Conservation (phyloP, 2,797 vertebrate species). For the Avahi laniger region DNA sequence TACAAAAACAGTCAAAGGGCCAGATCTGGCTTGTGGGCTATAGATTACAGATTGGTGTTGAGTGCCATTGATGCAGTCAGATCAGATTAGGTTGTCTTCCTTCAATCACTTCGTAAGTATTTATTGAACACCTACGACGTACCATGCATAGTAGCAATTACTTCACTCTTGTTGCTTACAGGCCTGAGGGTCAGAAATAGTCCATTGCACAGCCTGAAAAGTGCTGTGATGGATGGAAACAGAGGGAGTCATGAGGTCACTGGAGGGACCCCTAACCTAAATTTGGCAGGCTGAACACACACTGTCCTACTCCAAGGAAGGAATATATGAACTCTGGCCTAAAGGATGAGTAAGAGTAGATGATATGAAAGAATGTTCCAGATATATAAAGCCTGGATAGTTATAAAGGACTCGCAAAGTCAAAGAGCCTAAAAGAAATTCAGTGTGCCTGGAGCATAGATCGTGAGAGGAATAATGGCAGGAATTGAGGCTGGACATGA, state of each 20-base stretch:
- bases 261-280: background rate
- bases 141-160: background rate
- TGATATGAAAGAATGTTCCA: background rate
- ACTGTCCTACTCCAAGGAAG: background rate
- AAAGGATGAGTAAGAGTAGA: background rate
- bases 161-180: background rate
- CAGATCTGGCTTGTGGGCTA: background rate
- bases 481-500: background rate
- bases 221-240: background rate
- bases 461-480: background rate
- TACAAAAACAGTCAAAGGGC: background rate
- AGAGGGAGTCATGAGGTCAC: background rate
- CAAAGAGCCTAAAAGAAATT: background rate
- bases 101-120: background rate
- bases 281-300: background rate
- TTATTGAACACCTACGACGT: background rate
- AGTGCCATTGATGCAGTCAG: background rate
- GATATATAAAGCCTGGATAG: background rate
- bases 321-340: background rate
- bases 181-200: background rate
- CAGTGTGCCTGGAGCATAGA: background rate
- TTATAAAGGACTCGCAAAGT: background rate
- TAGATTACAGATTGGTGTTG: background rate
- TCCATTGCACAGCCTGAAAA: background rate
- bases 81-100: background rate